Conservation (phyloP, 2,113 vertebrate species). For the Cynopterus brachyotis region DNA sequence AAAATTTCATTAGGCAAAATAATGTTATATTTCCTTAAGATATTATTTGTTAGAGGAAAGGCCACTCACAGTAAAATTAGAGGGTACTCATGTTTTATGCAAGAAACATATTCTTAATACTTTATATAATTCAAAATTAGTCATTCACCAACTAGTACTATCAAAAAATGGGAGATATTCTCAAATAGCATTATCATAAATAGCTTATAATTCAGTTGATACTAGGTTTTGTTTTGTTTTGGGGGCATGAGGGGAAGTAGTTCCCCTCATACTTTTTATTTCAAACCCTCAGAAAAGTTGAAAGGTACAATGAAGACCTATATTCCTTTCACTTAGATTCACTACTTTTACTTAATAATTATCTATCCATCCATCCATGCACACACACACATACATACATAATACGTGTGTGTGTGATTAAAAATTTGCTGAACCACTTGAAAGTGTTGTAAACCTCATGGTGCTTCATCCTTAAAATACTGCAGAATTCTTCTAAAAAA, state of each 20-base stretch:
- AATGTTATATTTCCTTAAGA: not conserved
- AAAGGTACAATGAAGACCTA: not conserved
- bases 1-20: not conserved
- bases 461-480: not conserved
- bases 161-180: not conserved
- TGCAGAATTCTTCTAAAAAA: not conserved
- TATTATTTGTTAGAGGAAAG: not conserved
- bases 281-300: not conserved
- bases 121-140: not conserved
- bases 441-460: not conserved
- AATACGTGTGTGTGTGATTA: not conserved
- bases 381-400: not conserved
- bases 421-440: not conserved
- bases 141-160: not conserved
- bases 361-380: not conserved
- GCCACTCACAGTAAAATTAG: not conserved
- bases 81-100: not conserved
- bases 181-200: not conserved
- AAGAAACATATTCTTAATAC: not conserved
- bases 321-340: not conserved
- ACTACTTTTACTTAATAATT: not conserved
- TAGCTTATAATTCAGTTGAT: not conserved
- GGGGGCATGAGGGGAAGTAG: not conserved
- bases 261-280: not conserved
- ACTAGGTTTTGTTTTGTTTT: not conserved